Conservation (phyloP, 2,797 vertebrate species). For the Megalops cyprinoides region DNA sequence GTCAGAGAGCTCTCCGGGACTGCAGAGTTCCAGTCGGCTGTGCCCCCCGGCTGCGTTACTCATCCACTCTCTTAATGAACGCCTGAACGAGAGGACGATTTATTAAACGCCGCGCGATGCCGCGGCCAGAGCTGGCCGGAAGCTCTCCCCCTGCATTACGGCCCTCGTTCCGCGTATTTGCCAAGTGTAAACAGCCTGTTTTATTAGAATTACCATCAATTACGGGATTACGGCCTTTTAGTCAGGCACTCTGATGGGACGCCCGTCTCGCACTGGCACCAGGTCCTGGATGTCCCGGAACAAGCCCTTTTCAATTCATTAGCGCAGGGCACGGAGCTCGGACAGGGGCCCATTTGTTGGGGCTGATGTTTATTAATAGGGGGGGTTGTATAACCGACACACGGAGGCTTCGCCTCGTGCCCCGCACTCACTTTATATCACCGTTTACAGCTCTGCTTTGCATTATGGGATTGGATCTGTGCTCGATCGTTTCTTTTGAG, state of each 20-base stretch:
- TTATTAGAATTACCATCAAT: constrained; percentile 38
- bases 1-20: no score
- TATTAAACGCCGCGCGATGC: neutral
- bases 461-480: neutral
- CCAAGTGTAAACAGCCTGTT: constrained; percentile 32
- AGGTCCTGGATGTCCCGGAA: neutral
- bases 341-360: no score
- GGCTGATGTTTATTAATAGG: neutral
- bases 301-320: neutral
- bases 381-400: neutral
- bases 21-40: neutral
- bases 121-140: neutral
- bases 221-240: constrained; percentile 41
- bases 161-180: constrained; percentile 22
- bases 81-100: neutral
- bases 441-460: neutral
- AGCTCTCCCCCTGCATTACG: neutral
- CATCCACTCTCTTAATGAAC: neutral
- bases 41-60: neutral
- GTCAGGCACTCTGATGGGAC: constrained; percentile 20
- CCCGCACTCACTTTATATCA: neutral
- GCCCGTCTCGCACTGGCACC: neutral
- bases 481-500: neutral
- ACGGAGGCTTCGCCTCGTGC: neutral
- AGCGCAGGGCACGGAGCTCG: neutral